A percentile compares a stretch with the other conserved stretches of the same genome.
These are phyloP conservation scores for Sympetrum striolatum DNA, from an alignment of 2,888 invertebrate species.

Conservation along the genomic window DNA sequence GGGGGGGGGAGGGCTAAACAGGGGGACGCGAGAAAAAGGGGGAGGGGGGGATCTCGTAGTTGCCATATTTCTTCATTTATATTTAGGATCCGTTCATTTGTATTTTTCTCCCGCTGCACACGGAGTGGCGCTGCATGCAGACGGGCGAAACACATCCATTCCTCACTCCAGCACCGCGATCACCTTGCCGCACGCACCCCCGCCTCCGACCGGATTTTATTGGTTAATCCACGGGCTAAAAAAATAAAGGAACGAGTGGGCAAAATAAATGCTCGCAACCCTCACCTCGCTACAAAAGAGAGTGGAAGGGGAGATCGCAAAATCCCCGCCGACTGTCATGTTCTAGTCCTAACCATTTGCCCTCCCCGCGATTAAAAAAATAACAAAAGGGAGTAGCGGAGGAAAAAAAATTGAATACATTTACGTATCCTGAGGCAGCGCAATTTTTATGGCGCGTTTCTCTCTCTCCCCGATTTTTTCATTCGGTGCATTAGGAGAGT, in stretches of 20 bases:
- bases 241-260: slow-evolving; percentile 19
- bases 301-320: not conserved
- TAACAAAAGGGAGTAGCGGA: slow-evolving; percentile 28
- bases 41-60: slow-evolving; percentile 7
- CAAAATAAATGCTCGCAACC: slow-evolving; percentile 31
- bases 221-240: slow-evolving; percentile 42
- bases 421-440: slow-evolving; percentile 38
- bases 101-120: slow-evolving; percentile 44
- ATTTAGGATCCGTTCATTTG: slow-evolving; percentile 42
- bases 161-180: slow-evolving; percentile 32
- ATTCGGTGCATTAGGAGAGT: slow-evolving; percentile 42
- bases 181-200: slow-evolving; percentile 19
- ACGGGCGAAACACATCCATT: slow-evolving; percentile 38
- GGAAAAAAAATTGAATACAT: slow-evolving; percentile 42
- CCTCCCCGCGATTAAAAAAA: slow-evolving; percentile 36
- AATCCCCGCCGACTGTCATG: slow-evolving; percentile 42
- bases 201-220: slow-evolving; percentile 36
- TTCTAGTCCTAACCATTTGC: slow-evolving; percentile 42
- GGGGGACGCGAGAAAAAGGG: not conserved
- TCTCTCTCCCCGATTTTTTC: not conserved
- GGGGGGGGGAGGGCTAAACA: not conserved
- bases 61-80: slow-evolving; percentile 44
- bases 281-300: slow-evolving; percentile 42
- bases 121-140: slow-evolving; percentile 31
- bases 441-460: slow-evolving; percentile 9